phyloP scores from a whole-genome alignment of 92 coral and sea anemone species.

The Desmophyllum pertusum region DNA sequence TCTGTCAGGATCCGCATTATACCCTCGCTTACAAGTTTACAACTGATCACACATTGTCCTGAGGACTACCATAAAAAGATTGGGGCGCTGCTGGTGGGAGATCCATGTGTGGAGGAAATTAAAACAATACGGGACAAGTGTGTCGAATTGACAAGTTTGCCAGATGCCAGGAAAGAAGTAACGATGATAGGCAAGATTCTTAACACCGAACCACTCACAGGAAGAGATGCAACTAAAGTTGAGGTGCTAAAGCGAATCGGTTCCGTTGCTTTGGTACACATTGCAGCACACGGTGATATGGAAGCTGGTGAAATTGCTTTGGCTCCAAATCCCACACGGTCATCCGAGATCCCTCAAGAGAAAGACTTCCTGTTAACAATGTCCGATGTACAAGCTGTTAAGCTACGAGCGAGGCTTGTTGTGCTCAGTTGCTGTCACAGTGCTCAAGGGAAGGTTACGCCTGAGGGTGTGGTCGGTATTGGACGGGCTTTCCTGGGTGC shows the following conservation, averaged over 20 bases:
- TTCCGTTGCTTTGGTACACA: not conserved
- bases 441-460: conserved; percentile 8
- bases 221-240: not conserved
- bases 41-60: too few relatives aligned
- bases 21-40: too few relatives aligned
- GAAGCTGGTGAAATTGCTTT: not conserved
- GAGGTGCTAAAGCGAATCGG: not conserved
- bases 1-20: too few relatives aligned
- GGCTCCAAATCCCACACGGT: not conserved
- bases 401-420: conserved; percentile 13
- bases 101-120: too few relatives aligned
- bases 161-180: too few relatives aligned
- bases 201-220: not conserved
- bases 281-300: not conserved
- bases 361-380: not conserved
- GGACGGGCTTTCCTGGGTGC: conserved; percentile 26
- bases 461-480: conserved; percentile 31
- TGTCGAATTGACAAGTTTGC: too few relatives aligned
- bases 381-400: not conserved
- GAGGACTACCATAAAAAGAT: too few relatives aligned
- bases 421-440: conserved; percentile 25
- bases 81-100: too few relatives aligned
- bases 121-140: too few relatives aligned
- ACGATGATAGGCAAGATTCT: not conserved
- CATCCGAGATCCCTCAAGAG: not conserved